These are phyloP conservation scores for Fragum sueziense DNA, from an alignment of 2,888 invertebrate species.

Conservation along the genomic window DNA sequence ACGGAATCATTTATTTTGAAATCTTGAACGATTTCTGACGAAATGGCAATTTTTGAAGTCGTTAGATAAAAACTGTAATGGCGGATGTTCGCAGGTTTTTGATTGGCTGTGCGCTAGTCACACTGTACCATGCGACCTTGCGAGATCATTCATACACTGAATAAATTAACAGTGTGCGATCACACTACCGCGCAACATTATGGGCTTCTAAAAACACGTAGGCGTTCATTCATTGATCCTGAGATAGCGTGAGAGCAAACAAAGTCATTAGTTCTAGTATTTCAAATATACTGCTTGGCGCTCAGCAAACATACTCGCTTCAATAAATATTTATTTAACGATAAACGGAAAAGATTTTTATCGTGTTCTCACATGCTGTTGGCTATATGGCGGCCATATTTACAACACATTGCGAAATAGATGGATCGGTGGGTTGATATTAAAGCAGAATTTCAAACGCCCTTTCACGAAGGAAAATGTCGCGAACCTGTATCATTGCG, in stretches of 20 bases:
- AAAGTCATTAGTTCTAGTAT: slow-evolving; percentile 11
- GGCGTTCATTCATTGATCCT: slow-evolving; percentile 55
- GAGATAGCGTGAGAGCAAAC: slow-evolving; percentile 18
- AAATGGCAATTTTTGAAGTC: not conserved
- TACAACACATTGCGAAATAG: slow-evolving; percentile 8
- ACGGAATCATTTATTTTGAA: not conserved
- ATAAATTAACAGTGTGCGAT: slow-evolving; percentile 33
- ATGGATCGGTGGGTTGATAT: not conserved
- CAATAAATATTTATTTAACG: slow-evolving; percentile 20
- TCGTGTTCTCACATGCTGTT: slow-evolving; percentile 11
- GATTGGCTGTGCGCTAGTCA: slow-evolving; percentile 38
- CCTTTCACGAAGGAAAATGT: no score
- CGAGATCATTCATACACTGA: slow-evolving; percentile 41
- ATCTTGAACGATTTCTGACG: not conserved
- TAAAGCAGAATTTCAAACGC: no score
- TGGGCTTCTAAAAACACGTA: slow-evolving; percentile 33
- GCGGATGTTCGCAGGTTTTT: slow-evolving; percentile 19
- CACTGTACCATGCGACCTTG: slow-evolving; percentile 13
- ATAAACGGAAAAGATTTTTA: slow-evolving; percentile 19
- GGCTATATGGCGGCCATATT: slow-evolving; percentile 4
- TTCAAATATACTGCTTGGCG: slow-evolving; percentile 3
- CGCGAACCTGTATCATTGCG: no score
- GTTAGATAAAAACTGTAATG: not conserved
- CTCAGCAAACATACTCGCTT: slow-evolving; percentile 20
- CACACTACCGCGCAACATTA: slow-evolving; percentile 16